Percentiles rank a stretch among this genome's conserved stretches.
Evolutionary conservation across 2,797 vertebrate species (phyloP).

Genomic region (Channa striata): DNA sequence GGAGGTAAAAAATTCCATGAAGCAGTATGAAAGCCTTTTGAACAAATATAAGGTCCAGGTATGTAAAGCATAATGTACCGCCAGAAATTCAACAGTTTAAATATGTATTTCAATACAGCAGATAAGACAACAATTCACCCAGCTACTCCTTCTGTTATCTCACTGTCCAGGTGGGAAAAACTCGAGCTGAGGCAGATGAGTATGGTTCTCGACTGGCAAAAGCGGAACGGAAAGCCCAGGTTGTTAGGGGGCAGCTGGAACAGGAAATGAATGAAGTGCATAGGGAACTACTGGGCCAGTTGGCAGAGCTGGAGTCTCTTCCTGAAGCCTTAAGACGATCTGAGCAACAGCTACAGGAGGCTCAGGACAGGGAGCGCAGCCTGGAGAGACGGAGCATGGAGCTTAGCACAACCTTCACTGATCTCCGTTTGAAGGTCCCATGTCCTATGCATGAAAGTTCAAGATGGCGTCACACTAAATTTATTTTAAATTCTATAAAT

Average conservation of each 20-base stretch:
- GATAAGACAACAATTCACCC: neutral
- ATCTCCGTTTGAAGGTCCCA: slow-evolving; percentile 89
- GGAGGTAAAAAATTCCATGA: slow-evolving; percentile 89
- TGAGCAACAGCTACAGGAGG: slow-evolving; percentile 88
- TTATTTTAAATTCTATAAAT: neutral
- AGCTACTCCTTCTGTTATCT: neutral
- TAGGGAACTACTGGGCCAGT: slow-evolving; percentile 83
- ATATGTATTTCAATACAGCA: neutral
- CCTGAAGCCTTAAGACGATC: slow-evolving; percentile 88
- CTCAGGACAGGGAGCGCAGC: slow-evolving; percentile 84
- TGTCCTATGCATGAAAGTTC: neutral
- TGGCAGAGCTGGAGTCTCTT: slow-evolving; percentile 90
- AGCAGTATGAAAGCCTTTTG: slow-evolving; percentile 90
- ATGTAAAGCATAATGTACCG: neutral
- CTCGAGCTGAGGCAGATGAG: slow-evolving; percentile 88
- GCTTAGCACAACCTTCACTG: slow-evolving; percentile 85
- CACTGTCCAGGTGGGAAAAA: slow-evolving; percentile 85
- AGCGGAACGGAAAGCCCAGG: slow-evolving; percentile 85
- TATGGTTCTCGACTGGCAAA: slow-evolving; percentile 84
- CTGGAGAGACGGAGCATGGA: slow-evolving; percentile 89
- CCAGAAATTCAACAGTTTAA: neutral
- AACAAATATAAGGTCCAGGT: slow-evolving; percentile 93
- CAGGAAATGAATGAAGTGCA: slow-evolving; percentile 87
- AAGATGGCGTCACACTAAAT: neutral
- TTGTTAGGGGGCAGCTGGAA: slow-evolving; percentile 83